phyloP scores from a whole-genome alignment of 2,797 vertebrate genomes.

The Sebastes itinus region DNA sequence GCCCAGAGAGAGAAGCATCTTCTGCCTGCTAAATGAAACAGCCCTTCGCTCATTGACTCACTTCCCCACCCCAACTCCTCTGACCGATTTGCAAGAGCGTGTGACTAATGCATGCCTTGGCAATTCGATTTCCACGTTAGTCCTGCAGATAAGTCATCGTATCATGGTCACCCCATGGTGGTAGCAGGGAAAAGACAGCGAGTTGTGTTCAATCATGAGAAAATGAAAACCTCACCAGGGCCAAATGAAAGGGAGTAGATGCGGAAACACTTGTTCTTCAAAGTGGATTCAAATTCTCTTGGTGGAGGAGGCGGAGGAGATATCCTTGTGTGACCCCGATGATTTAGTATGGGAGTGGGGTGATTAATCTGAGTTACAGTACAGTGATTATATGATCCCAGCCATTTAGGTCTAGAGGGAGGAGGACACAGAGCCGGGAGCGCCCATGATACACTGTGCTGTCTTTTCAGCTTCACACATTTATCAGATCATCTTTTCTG shows the following conservation, averaged over 20 bases:
- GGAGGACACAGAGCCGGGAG: background rate
- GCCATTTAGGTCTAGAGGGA: slow-evolving; percentile 18
- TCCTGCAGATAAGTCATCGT: slow-evolving; percentile 21
- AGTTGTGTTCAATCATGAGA: slow-evolving; percentile 21
- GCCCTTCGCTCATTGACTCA: slow-evolving; percentile 21
- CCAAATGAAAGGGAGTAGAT: slow-evolving; percentile 45
- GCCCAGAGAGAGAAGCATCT: slow-evolving; percentile 52
- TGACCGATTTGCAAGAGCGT: background rate
- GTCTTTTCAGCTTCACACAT: background rate
- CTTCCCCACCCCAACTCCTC: slow-evolving; percentile 1
- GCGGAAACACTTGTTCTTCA: slow-evolving; percentile 31
- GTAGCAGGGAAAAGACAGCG: background rate
- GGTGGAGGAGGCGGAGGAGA: slow-evolving; percentile 16
- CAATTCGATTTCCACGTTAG: slow-evolving; percentile 21
- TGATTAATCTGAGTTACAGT: slow-evolving; percentile 33
- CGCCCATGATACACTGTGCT: background rate
- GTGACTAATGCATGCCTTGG: slow-evolving; percentile 15
- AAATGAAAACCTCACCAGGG: slow-evolving; percentile 37
- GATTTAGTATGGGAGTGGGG: slow-evolving; percentile 37
- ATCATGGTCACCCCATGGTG: background rate
- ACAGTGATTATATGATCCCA: slow-evolving; percentile 33
- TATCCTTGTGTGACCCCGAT: slow-evolving; percentile 52
- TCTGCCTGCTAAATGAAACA: slow-evolving; percentile 65
- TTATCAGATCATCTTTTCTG: background rate
- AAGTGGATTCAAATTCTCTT: slow-evolving; percentile 24